A percentile compares a stretch with the other conserved stretches of the same genome.
Evolutionary conservation across 2,888 invertebrate genomes (phyloP).

Genomic region (Epicampocera succincta): DNA sequence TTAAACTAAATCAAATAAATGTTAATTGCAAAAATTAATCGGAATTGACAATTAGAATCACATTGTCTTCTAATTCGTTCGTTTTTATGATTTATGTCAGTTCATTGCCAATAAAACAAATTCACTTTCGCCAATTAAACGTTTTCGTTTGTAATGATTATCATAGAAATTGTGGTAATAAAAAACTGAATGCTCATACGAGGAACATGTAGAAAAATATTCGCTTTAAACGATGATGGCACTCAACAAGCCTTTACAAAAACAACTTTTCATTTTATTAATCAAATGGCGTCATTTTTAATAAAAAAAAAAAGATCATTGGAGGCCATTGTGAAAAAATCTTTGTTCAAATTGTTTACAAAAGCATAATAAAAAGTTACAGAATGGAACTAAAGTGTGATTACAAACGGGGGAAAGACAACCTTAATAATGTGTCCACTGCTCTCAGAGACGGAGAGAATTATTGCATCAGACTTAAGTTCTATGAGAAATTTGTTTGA

Average conservation of each 20-base stretch:
- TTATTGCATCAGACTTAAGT: too few relatives aligned
- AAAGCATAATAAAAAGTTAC: conserved; percentile 40
- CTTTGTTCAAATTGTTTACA: conserved; percentile 44
- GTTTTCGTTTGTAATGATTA: conserved; percentile 25
- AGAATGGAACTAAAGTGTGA: conserved; percentile 17
- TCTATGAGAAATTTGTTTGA: too few relatives aligned
- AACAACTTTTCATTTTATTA: conserved; percentile 39
- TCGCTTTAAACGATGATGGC: not conserved
- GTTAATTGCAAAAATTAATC: conserved; percentile 55
- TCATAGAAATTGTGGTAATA: conserved; percentile 12
- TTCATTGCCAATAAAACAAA: conserved; percentile 65
- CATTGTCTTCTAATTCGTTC: conserved; percentile 39
- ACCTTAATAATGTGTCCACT: not conserved
- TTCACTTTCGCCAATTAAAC: conserved; percentile 56
- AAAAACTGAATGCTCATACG: conserved; percentile 46
- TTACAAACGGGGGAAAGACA: not conserved
- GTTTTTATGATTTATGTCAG: conserved; percentile 45
- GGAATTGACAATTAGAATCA: conserved; percentile 50
- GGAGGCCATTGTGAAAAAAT: conserved; percentile 40
- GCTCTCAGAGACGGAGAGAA: not conserved
- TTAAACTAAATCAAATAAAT: conserved; percentile 53
- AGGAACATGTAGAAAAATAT: not conserved
- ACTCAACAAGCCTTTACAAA: conserved; percentile 32
- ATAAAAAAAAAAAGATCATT: conserved; percentile 46
- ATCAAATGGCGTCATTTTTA: conserved; percentile 63